phyloP scores from a whole-genome alignment of 2,797 vertebrate species.

The Mus spretus region DNA sequence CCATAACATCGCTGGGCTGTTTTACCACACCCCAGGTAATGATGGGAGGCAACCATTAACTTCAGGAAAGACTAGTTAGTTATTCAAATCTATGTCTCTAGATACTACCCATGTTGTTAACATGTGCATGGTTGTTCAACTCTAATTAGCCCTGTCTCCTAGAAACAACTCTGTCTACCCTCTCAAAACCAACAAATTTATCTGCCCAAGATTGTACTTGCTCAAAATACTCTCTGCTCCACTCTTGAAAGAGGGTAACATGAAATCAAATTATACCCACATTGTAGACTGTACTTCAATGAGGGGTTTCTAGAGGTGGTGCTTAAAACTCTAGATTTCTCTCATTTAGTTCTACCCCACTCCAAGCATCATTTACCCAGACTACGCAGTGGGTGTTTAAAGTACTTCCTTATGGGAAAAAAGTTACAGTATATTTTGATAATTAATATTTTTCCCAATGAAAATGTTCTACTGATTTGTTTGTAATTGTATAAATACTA shows the following conservation, averaged over 20 bases:
- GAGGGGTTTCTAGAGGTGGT: background rate
- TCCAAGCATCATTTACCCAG: background rate
- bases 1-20: background rate
- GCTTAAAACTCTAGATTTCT: background rate
- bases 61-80: background rate
- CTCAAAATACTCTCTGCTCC: background rate
- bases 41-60: background rate
- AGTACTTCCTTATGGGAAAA: background rate
- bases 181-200: background rate
- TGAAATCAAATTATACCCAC: background rate
- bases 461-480: background rate
- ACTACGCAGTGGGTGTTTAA: background rate
- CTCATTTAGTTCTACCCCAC: background rate
- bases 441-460: background rate
- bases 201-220: background rate
- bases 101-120: background rate
- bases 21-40: background rate
- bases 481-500: background rate
- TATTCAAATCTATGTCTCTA: background rate
- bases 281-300: background rate
- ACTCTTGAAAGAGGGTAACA: background rate
- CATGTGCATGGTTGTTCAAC: background rate
- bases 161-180: background rate
- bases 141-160: background rate
- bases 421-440: background rate